Percentiles rank a stretch among this genome's conserved stretches.
Conservation (phyloP, 30 jellyfish, hydroid and myxozoan species). For the Aurelia aurita region DNA sequence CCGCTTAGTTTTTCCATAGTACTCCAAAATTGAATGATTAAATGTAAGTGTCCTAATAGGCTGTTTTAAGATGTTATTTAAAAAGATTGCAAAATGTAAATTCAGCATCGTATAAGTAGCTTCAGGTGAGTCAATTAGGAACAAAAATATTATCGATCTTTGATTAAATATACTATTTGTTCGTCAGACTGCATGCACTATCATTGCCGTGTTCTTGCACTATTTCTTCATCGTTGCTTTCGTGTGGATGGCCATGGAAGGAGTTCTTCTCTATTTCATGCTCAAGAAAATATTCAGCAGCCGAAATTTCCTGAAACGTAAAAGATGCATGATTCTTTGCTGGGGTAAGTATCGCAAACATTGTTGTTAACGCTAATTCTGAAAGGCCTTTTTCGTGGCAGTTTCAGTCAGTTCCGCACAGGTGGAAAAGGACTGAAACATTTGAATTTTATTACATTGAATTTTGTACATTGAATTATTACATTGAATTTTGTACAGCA, state of each 20-base stretch:
- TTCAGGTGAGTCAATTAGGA: too few relatives aligned
- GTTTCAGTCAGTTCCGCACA: too few relatives aligned
- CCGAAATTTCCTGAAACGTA: slow-evolving; percentile 71
- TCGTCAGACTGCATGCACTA: slow-evolving; percentile 76
- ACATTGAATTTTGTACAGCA: slow-evolving; percentile 2
- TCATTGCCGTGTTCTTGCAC: slow-evolving; percentile 79
- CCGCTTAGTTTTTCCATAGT: too few relatives aligned
- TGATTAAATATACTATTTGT: not conserved
- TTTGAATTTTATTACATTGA: not conserved
- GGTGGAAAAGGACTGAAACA: not conserved
- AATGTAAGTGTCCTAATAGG: too few relatives aligned
- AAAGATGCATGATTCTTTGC: slow-evolving; percentile 68
- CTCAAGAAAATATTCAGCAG: slow-evolving; percentile 80
- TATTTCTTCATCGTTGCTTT: slow-evolving; percentile 88
- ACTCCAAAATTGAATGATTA: too few relatives aligned
- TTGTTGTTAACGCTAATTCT: not conserved
- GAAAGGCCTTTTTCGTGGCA: not conserved
- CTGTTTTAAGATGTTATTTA: too few relatives aligned
- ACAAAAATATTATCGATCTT: too few relatives aligned
- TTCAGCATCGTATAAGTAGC: too few relatives aligned
- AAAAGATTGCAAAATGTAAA: too few relatives aligned
- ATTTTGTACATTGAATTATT: not conserved
- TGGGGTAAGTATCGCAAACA: slow-evolving; percentile 66
- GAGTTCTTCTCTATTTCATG: slow-evolving; percentile 86
- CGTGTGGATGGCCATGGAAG: slow-evolving; percentile 98